Conservation (phyloP, 1,140 invertebrate species). For the Plodia interpunctella region DNA sequence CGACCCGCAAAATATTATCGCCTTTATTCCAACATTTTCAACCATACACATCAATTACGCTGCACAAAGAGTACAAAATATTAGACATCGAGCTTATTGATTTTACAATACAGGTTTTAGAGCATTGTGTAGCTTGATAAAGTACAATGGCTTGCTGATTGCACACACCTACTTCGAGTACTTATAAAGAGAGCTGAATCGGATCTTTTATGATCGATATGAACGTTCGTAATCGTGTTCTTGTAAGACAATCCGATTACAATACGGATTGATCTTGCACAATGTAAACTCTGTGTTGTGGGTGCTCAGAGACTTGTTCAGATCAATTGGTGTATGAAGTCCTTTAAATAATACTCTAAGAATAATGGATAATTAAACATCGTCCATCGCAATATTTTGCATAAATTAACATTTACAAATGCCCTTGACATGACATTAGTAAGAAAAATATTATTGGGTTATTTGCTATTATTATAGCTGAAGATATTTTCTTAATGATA, state of each 20-base stretch:
- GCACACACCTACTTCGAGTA: not conserved
- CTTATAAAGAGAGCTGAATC: not conserved
- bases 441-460: too few relatives aligned
- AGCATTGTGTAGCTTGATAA: not conserved
- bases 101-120: conserved; percentile 13
- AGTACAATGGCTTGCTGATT: conserved; percentile 1
- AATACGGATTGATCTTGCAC: conserved; percentile 44
- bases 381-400: too few relatives aligned
- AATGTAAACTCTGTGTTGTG: conserved; percentile 45
- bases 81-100: not conserved
- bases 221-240: conserved; percentile 18
- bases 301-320: too few relatives aligned
- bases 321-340: too few relatives aligned
- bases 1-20: conserved; percentile 34
- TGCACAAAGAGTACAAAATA: conserved; percentile 15
- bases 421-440: too few relatives aligned
- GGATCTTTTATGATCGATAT: conserved; percentile 20
- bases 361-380: too few relatives aligned
- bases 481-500: too few relatives aligned
- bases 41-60: conserved; percentile 19
- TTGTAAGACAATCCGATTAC: conserved; percentile 43
- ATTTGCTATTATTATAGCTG: too few relatives aligned
- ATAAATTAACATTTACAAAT: too few relatives aligned
- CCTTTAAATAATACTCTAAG: too few relatives aligned
- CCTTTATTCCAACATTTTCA: conserved; percentile 23